Conservation (phyloP, 2,113 vertebrate species). For the Chionomys nivalis region DNA sequence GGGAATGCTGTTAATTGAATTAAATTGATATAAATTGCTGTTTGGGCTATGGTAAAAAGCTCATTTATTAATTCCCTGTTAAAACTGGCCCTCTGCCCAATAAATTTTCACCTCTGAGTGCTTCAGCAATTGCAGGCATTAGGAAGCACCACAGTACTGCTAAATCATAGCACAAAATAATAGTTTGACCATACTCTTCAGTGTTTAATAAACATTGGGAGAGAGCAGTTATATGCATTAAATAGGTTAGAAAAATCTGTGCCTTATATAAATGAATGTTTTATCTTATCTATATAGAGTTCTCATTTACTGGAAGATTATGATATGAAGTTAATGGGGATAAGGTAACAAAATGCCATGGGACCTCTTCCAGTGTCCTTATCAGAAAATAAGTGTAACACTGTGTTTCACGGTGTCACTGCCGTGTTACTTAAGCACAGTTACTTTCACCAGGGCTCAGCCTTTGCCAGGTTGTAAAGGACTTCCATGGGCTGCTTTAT, state of each 20-base stretch:
- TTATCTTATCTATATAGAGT: conserved; percentile 22
- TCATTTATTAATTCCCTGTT: conserved; percentile 66
- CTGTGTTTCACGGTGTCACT: neutral
- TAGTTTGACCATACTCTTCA: conserved; percentile 57
- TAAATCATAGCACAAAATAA: conserved; percentile 41
- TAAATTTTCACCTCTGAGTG: conserved; percentile 56
- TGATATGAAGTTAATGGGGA: neutral
- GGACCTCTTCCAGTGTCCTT: conserved; percentile 14
- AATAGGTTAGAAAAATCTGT: conserved; percentile 39
- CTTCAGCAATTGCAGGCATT: neutral
- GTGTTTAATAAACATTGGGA: conserved; percentile 51
- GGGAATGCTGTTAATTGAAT: conserved; percentile 48
- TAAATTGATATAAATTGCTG: conserved; percentile 65
- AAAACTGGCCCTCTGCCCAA: conserved; percentile 50
- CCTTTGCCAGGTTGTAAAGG: neutral
- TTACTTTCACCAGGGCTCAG: neutral
- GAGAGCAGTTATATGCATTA: conserved; percentile 40
- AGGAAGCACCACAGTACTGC: conserved; percentile 14
- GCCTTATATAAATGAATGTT: conserved; percentile 13
- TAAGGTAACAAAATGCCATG: conserved; percentile 8
- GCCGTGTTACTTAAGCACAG: neutral
- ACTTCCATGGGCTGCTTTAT: neutral
- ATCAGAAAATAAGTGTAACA: neutral
- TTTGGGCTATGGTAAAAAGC: conserved; percentile 57
- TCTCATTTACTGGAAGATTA: conserved; percentile 48